Conservation (phyloP, 2,113 vertebrate genomes). For the Lamprotornis superbus region DNA sequence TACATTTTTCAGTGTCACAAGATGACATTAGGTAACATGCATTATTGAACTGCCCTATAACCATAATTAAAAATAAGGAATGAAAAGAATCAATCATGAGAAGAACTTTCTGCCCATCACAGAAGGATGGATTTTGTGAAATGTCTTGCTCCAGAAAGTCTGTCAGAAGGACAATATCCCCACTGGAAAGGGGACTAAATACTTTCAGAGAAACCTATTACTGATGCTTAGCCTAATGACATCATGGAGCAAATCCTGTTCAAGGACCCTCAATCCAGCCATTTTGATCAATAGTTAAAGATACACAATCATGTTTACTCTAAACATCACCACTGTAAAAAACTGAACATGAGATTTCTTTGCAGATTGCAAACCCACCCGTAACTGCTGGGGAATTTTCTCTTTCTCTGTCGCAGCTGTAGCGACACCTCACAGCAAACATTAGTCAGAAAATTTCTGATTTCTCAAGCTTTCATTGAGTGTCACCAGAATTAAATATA, state of each 20-base stretch:
- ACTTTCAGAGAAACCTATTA: background rate
- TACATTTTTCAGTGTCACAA: background rate
- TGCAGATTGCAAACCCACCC: background rate
- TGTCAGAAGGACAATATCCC: background rate
- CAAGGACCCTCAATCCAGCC: background rate
- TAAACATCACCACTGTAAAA: background rate
- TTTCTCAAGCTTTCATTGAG: background rate
- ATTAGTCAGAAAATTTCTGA: background rate
- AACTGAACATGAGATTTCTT: background rate
- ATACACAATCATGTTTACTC: accelerated
- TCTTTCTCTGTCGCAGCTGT: background rate
- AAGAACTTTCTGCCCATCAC: background rate
- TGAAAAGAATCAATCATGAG: background rate
- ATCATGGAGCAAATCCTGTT: background rate
- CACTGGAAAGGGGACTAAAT: background rate
- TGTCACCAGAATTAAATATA: background rate
- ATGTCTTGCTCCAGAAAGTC: background rate
- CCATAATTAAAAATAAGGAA: background rate
- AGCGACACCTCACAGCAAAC: background rate
- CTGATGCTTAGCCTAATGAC: background rate
- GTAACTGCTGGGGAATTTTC: background rate
- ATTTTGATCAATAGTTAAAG: background rate
- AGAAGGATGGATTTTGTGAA: background rate
- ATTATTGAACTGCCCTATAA: background rate
- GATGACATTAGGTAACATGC: background rate